Evolutionary conservation across 2,797 vertebrate genomes (phyloP).

Genomic region (Mareca penelope): DNA sequence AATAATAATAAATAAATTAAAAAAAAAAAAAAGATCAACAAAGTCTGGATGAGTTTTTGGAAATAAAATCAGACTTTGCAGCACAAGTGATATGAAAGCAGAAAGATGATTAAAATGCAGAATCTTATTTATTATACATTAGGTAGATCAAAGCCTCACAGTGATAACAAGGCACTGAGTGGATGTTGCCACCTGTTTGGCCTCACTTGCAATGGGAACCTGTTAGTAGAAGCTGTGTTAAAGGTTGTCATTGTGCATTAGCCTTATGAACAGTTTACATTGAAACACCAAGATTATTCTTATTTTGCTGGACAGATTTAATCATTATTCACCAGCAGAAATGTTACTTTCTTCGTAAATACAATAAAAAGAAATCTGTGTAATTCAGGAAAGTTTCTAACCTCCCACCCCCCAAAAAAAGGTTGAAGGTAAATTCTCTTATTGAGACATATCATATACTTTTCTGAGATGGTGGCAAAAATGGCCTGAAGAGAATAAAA

Average conservation of each 20-base stretch:
- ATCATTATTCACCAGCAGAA: background rate
- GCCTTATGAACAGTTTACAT: background rate
- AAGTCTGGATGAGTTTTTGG: slow-evolving; percentile 42
- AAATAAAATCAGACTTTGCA: slow-evolving; percentile 53
- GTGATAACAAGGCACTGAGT: slow-evolving; percentile 55
- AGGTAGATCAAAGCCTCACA: slow-evolving; percentile 73
- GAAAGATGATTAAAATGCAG: slow-evolving; percentile 72
- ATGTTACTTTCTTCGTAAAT: background rate
- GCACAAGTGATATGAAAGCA: slow-evolving; percentile 63
- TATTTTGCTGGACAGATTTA: background rate
- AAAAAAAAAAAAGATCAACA: slow-evolving; percentile 33
- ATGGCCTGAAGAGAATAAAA: background rate
- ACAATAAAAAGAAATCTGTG: background rate
- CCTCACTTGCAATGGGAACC: slow-evolving; percentile 56
- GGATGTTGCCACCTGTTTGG: slow-evolving; percentile 64
- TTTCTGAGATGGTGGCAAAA: background rate
- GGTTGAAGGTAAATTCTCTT: background rate
- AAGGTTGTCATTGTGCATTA: background rate
- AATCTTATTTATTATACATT: slow-evolving; percentile 76
- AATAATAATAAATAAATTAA: slow-evolving; percentile 49
- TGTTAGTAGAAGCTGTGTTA: slow-evolving; percentile 57
- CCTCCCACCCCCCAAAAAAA: background rate
- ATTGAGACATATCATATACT: background rate
- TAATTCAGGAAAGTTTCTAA: background rate
- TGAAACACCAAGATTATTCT: background rate